Conservation (phyloP, 53 echinoderm and acorn worm species). For the Holothuria scabra region DNA sequence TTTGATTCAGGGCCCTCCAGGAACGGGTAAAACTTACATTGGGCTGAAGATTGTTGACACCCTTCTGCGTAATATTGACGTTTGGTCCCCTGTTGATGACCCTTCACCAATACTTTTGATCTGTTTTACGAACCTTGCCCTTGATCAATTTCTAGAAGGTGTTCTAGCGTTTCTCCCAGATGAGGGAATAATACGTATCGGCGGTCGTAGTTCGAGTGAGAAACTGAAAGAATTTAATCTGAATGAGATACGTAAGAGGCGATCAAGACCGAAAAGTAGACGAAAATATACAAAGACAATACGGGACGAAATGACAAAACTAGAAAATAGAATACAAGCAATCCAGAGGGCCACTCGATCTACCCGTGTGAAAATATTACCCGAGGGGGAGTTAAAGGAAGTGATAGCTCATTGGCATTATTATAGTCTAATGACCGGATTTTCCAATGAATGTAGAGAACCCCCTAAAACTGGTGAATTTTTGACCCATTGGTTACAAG, state of each 20-base stretch:
- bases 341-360: slow-evolving; percentile 45
- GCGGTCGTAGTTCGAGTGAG: slow-evolving; percentile 83
- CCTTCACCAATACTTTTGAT: slow-evolving; percentile 75
- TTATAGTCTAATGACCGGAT: slow-evolving; percentile 51
- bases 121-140: slow-evolving; percentile 89
- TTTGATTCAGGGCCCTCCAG: slow-evolving; percentile 93
- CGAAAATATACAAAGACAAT: slow-evolving; percentile 34
- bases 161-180: slow-evolving; percentile 62
- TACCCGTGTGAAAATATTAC: slow-evolving; percentile 64
- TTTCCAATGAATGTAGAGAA: background rate
- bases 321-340: slow-evolving; percentile 53
- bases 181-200: slow-evolving; percentile 76
- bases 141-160: slow-evolving; percentile 96
- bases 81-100: slow-evolving; percentile 52
- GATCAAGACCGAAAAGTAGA: slow-evolving; percentile 12
- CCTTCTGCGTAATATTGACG: slow-evolving; percentile 66
- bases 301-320: slow-evolving; percentile 39
- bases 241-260: slow-evolving; percentile 53
- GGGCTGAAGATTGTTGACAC: slow-evolving; percentile 87
- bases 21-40: slow-evolving; percentile 94
- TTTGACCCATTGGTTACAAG: slow-evolving; percentile 32
- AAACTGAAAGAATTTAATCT: slow-evolving; percentile 71
- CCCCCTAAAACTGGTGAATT: background rate
- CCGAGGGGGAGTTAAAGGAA: slow-evolving; percentile 52
- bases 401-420: slow-evolving; percentile 71